A percentile compares a stretch with the other conserved stretches of the same genome.
Evolutionary conservation across 2,113 vertebrate species (phyloP).

Genomic region (Aythya baeri): DNA sequence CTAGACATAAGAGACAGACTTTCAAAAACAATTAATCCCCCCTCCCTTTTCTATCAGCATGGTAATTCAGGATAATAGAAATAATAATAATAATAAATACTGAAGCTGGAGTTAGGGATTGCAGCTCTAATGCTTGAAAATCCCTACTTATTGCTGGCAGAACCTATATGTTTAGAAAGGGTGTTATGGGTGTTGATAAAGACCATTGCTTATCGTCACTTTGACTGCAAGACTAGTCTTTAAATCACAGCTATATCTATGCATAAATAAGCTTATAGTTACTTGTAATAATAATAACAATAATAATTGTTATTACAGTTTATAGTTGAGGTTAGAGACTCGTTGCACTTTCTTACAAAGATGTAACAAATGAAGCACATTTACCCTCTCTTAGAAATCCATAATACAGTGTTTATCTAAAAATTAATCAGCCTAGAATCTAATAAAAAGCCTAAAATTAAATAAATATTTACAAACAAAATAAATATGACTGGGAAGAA

Average conservation of each 20-base stretch:
- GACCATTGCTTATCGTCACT: not conserved
- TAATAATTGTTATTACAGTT: not conserved
- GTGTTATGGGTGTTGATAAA: not conserved
- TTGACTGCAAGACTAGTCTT: not conserved
- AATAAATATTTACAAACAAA: too few species aligned
- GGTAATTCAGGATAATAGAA: not conserved
- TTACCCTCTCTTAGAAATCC: not conserved
- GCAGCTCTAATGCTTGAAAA: not conserved
- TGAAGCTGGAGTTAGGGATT: not conserved
- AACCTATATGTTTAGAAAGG: not conserved
- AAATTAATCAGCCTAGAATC: not conserved
- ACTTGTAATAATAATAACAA: not conserved
- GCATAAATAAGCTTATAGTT: not conserved
- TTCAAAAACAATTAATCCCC: conserved; percentile 11
- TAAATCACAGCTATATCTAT: not conserved
- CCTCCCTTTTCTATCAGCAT: not conserved
- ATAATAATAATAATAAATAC: conserved; percentile 15
- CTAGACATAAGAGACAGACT: conserved; percentile 4
- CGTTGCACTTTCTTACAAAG: not conserved
- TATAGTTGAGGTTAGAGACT: not conserved
- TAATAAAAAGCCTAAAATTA: too few species aligned
- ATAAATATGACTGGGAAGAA: rapidly evolving
- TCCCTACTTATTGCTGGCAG: not conserved
- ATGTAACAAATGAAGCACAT: not conserved
- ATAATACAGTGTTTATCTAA: not conserved